phyloP scores from a whole-genome alignment of 2,888 invertebrate genomes.

The Ectemnius continuus region DNA sequence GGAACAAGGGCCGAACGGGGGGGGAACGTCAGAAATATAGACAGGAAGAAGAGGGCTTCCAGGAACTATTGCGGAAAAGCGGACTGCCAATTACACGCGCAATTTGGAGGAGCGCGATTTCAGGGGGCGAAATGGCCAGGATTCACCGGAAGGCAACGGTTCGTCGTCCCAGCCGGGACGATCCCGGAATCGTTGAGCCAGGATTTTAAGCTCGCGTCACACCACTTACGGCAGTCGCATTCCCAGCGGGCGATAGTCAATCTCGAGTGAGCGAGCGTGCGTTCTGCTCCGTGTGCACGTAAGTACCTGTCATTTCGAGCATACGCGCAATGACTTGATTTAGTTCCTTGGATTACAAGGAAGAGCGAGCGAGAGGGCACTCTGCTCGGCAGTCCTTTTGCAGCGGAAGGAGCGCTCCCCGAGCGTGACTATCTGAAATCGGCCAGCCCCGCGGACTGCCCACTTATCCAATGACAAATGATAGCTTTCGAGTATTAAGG shows the following conservation, averaged over 20 bases:
- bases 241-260: conserved; percentile 4
- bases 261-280: background rate
- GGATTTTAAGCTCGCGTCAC: conserved; percentile 4
- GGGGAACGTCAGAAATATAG: background rate
- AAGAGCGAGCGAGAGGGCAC: conserved; percentile 14
- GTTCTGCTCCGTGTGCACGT: conserved; percentile 8
- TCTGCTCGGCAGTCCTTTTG: conserved; percentile 8
- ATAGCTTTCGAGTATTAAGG: conserved; percentile 41
- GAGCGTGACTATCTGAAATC: conserved; percentile 53
- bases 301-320: conserved; percentile 5
- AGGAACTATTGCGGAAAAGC: conserved; percentile 8
- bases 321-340: conserved; percentile 19
- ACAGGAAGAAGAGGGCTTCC: background rate
- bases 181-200: background rate
- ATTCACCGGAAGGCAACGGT: conserved; percentile 3
- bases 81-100: background rate
- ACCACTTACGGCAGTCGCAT: background rate
- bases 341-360: conserved; percentile 12
- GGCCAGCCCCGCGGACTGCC: conserved; percentile 37
- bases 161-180: background rate
- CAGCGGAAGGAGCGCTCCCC: conserved; percentile 17
- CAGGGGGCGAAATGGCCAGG: background rate
- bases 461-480: conserved; percentile 50
- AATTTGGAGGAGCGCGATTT: background rate
- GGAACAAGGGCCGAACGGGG: too few relatives aligned